phyloP scores from a whole-genome alignment of 2,113 vertebrate species.

The Nesogale talazaci region DNA sequence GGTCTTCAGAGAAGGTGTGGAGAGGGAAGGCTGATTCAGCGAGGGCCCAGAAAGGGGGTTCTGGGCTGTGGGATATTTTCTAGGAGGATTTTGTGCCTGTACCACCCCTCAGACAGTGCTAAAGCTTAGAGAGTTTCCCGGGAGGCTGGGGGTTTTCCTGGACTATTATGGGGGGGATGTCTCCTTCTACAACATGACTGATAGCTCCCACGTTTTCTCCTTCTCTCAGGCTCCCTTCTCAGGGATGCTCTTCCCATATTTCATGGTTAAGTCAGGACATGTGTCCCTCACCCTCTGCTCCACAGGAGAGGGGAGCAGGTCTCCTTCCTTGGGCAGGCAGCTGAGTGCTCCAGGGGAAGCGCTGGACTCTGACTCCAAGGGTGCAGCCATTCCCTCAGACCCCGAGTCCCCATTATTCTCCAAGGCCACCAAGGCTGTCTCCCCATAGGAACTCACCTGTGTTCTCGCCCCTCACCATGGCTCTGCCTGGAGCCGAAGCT shows the following conservation, averaged over 20 bases:
- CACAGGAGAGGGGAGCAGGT: rapidly evolving
- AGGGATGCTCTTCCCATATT: slow-evolving; percentile 85
- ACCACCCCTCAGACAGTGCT: not conserved
- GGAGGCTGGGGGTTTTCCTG: slow-evolving; percentile 85
- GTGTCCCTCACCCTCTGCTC: not conserved
- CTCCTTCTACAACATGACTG: slow-evolving; percentile 87
- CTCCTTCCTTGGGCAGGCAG: not conserved
- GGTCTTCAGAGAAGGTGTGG: slow-evolving; percentile 29
- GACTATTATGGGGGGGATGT: slow-evolving; percentile 81
- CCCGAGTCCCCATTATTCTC: not conserved
- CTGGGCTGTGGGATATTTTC: slow-evolving; percentile 17
- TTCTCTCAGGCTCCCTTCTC: slow-evolving; percentile 83
- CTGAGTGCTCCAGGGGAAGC: not conserved
- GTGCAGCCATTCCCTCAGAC: rapidly evolving
- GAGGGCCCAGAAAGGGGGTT: not conserved
- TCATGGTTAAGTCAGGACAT: slow-evolving; percentile 57
- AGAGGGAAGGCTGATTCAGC: not conserved
- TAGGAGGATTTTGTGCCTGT: slow-evolving; percentile 59
- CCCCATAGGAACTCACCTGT: not conserved
- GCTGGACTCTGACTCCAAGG: not conserved
- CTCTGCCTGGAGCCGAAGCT: not conserved
- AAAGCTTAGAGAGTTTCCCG: slow-evolving; percentile 45
- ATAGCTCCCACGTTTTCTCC: slow-evolving; percentile 86
- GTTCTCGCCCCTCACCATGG: too few species aligned
- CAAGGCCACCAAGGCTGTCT: rapidly evolving